Percentiles rank a stretch among this genome's conserved stretches.
Evolutionary conservation across 2,888 invertebrate genomes (phyloP).

Genomic region (Ichneumoninae sp.): DNA sequence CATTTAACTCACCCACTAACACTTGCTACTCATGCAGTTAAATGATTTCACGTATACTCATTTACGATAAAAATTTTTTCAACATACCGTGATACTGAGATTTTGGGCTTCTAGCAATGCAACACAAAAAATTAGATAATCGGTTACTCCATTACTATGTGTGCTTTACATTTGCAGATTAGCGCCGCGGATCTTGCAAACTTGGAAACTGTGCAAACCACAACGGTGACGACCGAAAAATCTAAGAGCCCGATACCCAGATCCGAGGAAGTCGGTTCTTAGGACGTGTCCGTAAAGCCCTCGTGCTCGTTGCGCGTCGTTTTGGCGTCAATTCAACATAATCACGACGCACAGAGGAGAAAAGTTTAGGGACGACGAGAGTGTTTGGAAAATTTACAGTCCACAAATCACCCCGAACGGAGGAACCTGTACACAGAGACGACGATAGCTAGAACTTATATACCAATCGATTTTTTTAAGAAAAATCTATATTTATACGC

Average conservation of each 20-base stretch:
- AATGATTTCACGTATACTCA: slow-evolving; percentile 25
- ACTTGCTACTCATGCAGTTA: slow-evolving; percentile 13
- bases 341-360: slow-evolving; percentile 16
- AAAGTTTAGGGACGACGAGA: slow-evolving; percentile 20
- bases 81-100: neutral
- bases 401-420: slow-evolving; percentile 20
- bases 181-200: slow-evolving; percentile 82
- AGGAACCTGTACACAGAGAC: slow-evolving; percentile 75
- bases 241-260: slow-evolving; percentile 82
- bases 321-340: slow-evolving; percentile 64
- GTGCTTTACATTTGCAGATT: slow-evolving; percentile 77
- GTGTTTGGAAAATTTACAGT: slow-evolving; percentile 25
- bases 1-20: slow-evolving; percentile 48
- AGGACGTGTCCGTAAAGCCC: slow-evolving; percentile 65
- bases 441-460: slow-evolving; percentile 77
- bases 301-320: slow-evolving; percentile 57
- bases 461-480: slow-evolving; percentile 77
- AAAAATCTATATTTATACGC: slow-evolving; percentile 80
- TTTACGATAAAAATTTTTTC: slow-evolving; percentile 1
- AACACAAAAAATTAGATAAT: neutral
- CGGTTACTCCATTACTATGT: neutral
- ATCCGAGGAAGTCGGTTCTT: slow-evolving; percentile 82
- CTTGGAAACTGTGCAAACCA: slow-evolving; percentile 81
- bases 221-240: slow-evolving; percentile 81
- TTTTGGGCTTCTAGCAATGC: slow-evolving; percentile 4